These are phyloP conservation scores for Rhynchomys soricoides DNA, from an alignment of 2,113 vertebrate species.

Conservation along the genomic window DNA sequence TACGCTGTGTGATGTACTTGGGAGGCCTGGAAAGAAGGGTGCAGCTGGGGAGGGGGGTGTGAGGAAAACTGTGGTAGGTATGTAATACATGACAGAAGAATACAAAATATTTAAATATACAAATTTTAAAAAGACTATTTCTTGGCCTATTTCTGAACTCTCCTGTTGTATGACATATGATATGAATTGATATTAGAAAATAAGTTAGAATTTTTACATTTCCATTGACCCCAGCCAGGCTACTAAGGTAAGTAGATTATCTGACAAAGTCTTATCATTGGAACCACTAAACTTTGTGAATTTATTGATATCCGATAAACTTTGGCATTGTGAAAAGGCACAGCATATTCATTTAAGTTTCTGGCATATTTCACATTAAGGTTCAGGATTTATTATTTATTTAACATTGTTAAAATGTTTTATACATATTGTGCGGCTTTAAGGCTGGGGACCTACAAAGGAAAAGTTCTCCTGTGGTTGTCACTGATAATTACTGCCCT, in stretches of 20 bases:
- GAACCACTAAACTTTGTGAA: background rate
- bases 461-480: background rate
- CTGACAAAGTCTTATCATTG: background rate
- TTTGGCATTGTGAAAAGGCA: background rate
- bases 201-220: background rate
- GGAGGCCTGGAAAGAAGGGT: too few species aligned
- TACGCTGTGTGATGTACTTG: too few species aligned
- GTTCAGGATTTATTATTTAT: background rate
- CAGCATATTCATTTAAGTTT: background rate
- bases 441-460: background rate
- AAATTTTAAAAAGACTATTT: too few species aligned
- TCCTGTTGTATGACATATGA: background rate
- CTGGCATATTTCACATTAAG: background rate
- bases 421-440: background rate
- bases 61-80: too few species aligned
- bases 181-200: background rate
- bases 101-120: too few species aligned
- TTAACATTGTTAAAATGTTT: slow-evolving; percentile 5
- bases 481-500: background rate
- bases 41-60: too few species aligned
- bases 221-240: background rate
- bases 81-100: too few species aligned
- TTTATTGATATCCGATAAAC: background rate
- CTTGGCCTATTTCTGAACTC: background rate
- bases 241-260: background rate